These are phyloP conservation scores for Caiman crocodilus DNA, from an alignment of 2,797 vertebrate species.

Conservation along the genomic window DNA sequence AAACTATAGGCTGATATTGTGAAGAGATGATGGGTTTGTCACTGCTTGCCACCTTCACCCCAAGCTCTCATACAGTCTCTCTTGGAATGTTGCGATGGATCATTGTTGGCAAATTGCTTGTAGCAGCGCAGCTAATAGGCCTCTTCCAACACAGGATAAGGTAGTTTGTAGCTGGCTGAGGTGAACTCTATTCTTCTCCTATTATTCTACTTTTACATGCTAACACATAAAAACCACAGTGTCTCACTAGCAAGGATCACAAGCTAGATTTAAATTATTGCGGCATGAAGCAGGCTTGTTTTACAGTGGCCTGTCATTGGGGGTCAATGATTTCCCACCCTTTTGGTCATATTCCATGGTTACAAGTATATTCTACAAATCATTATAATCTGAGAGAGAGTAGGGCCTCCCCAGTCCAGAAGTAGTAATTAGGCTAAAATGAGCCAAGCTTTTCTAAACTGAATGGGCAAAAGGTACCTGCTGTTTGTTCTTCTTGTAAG, in stretches of 20 bases:
- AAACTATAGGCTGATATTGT: too few relatives aligned
- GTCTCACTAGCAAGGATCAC: neutral
- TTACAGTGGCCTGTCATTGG: neutral
- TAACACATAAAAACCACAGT: neutral
- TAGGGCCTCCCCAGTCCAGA: neutral
- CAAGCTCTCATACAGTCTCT: constrained; percentile 13
- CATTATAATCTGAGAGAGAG: neutral
- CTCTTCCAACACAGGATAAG: neutral
- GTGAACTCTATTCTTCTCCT: neutral
- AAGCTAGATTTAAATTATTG: constrained; percentile 4
- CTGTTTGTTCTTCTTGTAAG: neutral
- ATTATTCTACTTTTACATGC: neutral
- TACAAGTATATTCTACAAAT: accelerated
- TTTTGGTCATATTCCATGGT: constrained; percentile 16
- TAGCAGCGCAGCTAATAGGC: neutral
- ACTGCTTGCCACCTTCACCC: neutral
- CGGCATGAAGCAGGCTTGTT: neutral
- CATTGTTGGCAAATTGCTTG: neutral
- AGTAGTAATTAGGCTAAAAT: neutral
- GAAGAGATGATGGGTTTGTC: neutral
- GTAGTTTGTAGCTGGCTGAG: neutral
- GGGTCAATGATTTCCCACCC: neutral
- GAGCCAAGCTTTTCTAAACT: neutral
- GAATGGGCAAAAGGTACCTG: neutral
- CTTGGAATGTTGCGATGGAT: neutral